Base-by-base conservation (phyloP, 2,113 vertebrate genomes). In the Rhadina sibilatrix region DNA sequence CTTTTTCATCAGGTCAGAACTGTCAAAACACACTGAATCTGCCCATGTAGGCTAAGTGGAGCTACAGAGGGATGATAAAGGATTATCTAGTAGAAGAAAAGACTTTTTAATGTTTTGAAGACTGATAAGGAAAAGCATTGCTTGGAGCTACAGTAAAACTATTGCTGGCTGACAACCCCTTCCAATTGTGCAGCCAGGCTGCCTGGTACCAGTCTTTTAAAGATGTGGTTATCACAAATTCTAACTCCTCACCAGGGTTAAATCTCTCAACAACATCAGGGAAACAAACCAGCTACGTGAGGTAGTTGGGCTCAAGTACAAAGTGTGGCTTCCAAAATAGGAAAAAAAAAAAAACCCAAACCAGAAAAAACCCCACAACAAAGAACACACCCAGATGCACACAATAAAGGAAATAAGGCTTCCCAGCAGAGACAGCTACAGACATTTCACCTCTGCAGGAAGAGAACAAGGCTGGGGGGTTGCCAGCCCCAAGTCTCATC, bases 21-120 rank as follows among this genome's bases (percentile, higher is more conserved):
- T 94, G 93, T 96, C 94, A 97, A 96, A 97, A 90, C 82, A 94
- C 80, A 81, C 87, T 47, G 77, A 37, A 91, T 93, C 83, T 87
- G 86, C 75, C 84, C 52, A 91, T 44, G 44, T 33, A 93, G 90
- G 85, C 84, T 93, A 92, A 95, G 91, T 86, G 84, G 78, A 94
- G 83, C 84, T 91, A 94, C 91, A 94, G 84, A 78, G 66, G 79
- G 75, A 88, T 91, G 91, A 95, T 95, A 96, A 96, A 92, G 89
- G 94, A 87, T 96, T 93, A 96, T 89, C 94, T 86, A 22, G 49
- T 24, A 88, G 85, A 94, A 93, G 91, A 95, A 93, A 91, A 81
- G 76, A 82, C 87, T 76, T 96, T 94, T 89, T 90, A 95, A 93
- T 87, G 90, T 96, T 94, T 90, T 83, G 89, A 90, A 87, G 77